These are phyloP conservation scores for Podarcis raffonei DNA, from an alignment of 2,113 vertebrate genomes.

Conservation along the genomic window DNA sequence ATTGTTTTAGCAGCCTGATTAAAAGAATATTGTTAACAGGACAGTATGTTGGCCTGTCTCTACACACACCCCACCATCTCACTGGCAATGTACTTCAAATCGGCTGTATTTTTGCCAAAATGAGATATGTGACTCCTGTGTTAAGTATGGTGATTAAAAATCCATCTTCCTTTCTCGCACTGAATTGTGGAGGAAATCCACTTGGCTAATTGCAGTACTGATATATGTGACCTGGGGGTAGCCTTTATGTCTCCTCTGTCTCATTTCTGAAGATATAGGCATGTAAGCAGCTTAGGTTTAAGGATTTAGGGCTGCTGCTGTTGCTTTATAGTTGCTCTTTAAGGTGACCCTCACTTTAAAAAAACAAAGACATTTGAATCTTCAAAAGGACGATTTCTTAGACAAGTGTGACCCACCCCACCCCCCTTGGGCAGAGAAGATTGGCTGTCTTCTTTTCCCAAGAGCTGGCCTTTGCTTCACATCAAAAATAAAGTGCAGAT, in stretches of 20 bases:
- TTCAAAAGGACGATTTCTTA: background rate
- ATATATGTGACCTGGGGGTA: slow-evolving; percentile 4
- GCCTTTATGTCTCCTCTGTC: background rate
- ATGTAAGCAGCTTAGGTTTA: background rate
- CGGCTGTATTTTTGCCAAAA: background rate
- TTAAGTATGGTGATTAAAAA: background rate
- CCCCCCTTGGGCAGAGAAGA: background rate
- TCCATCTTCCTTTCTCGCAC: background rate
- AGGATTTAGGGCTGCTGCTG: background rate
- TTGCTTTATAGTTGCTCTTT: slow-evolving; percentile 7
- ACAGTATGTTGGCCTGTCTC: background rate
- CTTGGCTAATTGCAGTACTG: background rate
- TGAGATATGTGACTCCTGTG: background rate
- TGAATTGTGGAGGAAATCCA: slow-evolving; percentile 1
- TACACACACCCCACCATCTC: no score
- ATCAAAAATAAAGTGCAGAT: background rate
- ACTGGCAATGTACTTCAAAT: background rate
- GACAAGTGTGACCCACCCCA: background rate
- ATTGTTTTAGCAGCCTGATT: background rate
- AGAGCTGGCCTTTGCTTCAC: background rate
- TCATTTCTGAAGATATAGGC: background rate
- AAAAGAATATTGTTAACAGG: background rate
- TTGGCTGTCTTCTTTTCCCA: background rate
- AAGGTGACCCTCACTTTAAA: background rate
- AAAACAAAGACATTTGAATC: background rate